A percentile compares a stretch with the other conserved stretches of the same genome.
These are phyloP conservation scores for Hemithea aestivaria DNA, from an alignment of 2,888 invertebrate genomes.

Conservation along the genomic window DNA sequence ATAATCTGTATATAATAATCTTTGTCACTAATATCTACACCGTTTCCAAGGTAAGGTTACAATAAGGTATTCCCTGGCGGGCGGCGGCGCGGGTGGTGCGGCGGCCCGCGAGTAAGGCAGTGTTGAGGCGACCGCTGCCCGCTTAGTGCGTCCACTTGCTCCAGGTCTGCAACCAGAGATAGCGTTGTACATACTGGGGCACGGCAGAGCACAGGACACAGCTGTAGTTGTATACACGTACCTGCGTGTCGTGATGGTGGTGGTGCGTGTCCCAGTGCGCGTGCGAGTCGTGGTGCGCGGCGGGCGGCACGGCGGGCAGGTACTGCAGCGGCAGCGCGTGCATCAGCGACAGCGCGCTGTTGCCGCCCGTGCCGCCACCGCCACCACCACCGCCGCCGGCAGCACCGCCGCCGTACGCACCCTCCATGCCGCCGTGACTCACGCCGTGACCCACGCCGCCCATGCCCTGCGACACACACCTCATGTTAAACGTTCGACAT, in stretches of 20 bases:
- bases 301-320: slow-evolving; percentile 53
- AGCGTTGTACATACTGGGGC: no score
- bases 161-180: slow-evolving; percentile 58
- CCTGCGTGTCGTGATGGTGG: slow-evolving; percentile 57
- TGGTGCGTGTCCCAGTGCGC: slow-evolving; percentile 61
- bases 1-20: slow-evolving; percentile 78
- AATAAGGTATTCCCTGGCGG: slow-evolving; percentile 59
- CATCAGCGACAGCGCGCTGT: slow-evolving; percentile 62
- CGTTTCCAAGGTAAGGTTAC: slow-evolving; percentile 72
- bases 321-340: slow-evolving; percentile 71
- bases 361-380: no score
- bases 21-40: slow-evolving; percentile 79
- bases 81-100: slow-evolving; percentile 37
- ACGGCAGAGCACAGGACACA: slow-evolving; percentile 2
- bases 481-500: no score
- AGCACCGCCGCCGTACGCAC: slow-evolving; percentile 26
- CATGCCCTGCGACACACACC: slow-evolving; percentile 32
- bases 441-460: slow-evolving; percentile 28
- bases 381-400: slow-evolving; percentile 31
- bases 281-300: slow-evolving; percentile 53
- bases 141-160: slow-evolving; percentile 74
- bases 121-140: slow-evolving; percentile 36
- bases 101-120: slow-evolving; percentile 41
- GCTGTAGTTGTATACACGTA: no score
- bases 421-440: slow-evolving; percentile 25